These are phyloP conservation scores for Calidris pygmaea DNA, from an alignment of 2,113 vertebrate species.

Conservation along the genomic window DNA sequence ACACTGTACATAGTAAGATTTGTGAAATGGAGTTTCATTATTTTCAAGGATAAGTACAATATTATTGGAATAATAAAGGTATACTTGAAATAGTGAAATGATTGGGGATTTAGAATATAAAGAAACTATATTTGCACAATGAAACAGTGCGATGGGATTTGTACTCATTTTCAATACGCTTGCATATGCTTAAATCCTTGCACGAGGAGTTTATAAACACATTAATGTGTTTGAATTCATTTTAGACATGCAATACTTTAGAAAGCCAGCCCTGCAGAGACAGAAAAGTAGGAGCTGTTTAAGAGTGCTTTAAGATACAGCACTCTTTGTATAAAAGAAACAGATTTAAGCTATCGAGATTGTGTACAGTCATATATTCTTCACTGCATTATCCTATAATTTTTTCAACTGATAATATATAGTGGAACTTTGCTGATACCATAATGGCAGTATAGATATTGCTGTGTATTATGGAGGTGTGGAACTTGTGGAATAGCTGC, in stretches of 20 bases:
- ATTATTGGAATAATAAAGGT: slow-evolving; percentile 4
- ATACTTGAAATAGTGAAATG: neutral
- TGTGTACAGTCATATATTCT: neutral
- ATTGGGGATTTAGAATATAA: neutral
- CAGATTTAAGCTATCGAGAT: neutral
- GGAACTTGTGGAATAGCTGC: slow-evolving; percentile 7
- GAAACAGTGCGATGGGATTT: neutral
- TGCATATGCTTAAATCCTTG: neutral
- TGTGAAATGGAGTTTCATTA: neutral
- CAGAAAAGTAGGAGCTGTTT: neutral
- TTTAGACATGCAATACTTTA: neutral
- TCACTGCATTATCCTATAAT: neutral
- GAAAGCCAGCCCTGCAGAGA: neutral
- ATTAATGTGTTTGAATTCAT: neutral
- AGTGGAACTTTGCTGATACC: slow-evolving; percentile 18
- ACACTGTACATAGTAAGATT: neutral
- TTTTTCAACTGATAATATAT: neutral
- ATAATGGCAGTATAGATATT: neutral
- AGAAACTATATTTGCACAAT: slow-evolving; percentile 26
- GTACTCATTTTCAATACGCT: neutral
- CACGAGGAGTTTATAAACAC: slow-evolving; percentile 23
- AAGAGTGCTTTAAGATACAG: neutral
- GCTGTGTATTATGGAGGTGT: neutral
- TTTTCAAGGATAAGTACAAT: slow-evolving; percentile 23
- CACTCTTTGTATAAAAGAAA: neutral